Evolutionary conservation across 2,797 vertebrate genomes (phyloP).

Genomic region (Acanthis flammea): DNA sequence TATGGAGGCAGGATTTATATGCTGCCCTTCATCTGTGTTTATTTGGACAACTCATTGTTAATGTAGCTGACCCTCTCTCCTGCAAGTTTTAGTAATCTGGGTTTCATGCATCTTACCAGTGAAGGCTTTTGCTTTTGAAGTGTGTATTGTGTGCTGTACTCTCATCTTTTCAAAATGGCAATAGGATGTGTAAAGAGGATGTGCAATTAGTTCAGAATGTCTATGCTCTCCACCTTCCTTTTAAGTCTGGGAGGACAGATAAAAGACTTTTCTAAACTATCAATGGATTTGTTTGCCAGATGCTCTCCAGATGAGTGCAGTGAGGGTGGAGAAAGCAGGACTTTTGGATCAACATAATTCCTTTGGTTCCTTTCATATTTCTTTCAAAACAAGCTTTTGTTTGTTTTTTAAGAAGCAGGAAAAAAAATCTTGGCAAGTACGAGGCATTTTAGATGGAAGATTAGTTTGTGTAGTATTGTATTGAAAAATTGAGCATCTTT

Average conservation of each 20-base stretch:
- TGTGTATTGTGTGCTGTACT: not conserved
- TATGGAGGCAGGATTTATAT: not conserved
- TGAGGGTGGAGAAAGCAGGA: slow-evolving; percentile 20
- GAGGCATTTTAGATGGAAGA: not conserved
- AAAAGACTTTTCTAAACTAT: slow-evolving; percentile 23
- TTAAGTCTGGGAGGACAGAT: slow-evolving; percentile 1
- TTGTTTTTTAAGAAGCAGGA: slow-evolving; percentile 14
- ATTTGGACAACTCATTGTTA: not conserved
- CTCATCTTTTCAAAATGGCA: not conserved
- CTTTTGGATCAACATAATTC: not conserved
- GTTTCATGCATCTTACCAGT: not conserved
- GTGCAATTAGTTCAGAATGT: not conserved
- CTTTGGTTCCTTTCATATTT: slow-evolving; percentile 38
- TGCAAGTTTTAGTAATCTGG: not conserved
- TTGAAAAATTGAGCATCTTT: not conserved
- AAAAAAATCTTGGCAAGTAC: not conserved
- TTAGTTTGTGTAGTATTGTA: not conserved
- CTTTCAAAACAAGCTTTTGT: slow-evolving; percentile 34
- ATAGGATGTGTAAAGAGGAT: not conserved
- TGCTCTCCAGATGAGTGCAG: slow-evolving; percentile 38
- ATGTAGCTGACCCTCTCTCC: rapidly evolving
- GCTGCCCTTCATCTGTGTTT: not conserved
- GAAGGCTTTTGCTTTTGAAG: not conserved
- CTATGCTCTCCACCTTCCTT: not conserved
- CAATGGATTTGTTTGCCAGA: slow-evolving; percentile 29